These are phyloP conservation scores for Pseudopodoces humilis DNA, from an alignment of 2,113 vertebrate species.

Conservation along the genomic window DNA sequence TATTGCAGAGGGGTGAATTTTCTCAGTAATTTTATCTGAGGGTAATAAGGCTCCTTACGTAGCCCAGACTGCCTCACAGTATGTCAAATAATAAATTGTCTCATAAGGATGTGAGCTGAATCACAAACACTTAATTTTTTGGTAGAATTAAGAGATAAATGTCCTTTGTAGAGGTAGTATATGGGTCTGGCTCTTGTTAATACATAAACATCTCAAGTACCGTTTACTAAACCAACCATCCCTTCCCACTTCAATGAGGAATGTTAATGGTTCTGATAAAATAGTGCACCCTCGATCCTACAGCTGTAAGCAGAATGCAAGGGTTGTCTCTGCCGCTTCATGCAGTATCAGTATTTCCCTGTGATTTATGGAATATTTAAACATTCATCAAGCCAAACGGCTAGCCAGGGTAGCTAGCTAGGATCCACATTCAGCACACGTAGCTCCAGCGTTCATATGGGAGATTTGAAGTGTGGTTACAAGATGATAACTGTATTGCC, in stretches of 20 bases:
- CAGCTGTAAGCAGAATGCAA: conserved; percentile 16
- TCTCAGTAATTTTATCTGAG: not conserved
- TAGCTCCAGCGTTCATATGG: conserved; percentile 43
- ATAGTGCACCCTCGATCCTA: conserved; percentile 15
- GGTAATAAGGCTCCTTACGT: not conserved
- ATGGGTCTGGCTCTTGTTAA: not conserved
- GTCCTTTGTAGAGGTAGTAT: not conserved
- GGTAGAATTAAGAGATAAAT: not conserved
- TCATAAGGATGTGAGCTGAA: conserved; percentile 6
- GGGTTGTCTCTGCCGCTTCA: conserved; percentile 17
- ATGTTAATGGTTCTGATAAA: conserved; percentile 52
- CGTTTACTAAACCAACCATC: conserved; percentile 5
- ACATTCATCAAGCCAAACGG: conserved; percentile 64
- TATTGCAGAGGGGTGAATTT: not conserved
- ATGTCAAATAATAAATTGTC: not conserved
- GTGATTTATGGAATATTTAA: conserved; percentile 72
- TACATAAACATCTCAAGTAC: conserved; percentile 17
- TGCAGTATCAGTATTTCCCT: conserved; percentile 38
- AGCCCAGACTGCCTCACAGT: not conserved
- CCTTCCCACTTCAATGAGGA: not conserved
- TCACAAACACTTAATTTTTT: conserved; percentile 3
- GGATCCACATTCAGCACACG: conserved; percentile 68
- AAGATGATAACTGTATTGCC: conserved; percentile 79
- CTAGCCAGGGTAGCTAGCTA: conserved; percentile 35
- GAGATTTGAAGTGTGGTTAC: conserved; percentile 75